phyloP scores from a whole-genome alignment of 2,888 invertebrate genomes.

The Campoplex nolae region DNA sequence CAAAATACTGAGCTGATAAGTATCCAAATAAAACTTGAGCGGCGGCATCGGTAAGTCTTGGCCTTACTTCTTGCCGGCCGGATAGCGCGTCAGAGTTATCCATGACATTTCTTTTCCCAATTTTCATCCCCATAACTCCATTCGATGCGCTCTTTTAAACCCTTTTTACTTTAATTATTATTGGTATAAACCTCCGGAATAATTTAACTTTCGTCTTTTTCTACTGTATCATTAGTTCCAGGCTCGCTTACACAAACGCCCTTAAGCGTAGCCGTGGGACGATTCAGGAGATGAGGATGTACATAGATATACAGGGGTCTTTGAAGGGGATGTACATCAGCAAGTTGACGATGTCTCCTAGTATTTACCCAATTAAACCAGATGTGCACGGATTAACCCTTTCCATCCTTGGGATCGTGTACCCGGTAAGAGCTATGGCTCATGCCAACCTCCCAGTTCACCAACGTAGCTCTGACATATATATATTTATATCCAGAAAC shows the following conservation, averaged over 20 bases:
- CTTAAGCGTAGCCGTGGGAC: slow-evolving; percentile 44
- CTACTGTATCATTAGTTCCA: slow-evolving; percentile 3
- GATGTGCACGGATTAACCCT: slow-evolving; percentile 50
- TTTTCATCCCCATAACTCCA: background rate
- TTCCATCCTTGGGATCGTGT: slow-evolving; percentile 31
- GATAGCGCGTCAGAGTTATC: background rate
- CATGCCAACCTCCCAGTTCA: slow-evolving; percentile 22
- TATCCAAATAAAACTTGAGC: too few relatives aligned
- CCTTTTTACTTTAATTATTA: background rate
- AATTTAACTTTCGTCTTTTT: slow-evolving; percentile 20
- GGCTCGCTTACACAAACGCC: slow-evolving; percentile 44
- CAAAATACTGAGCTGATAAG: background rate
- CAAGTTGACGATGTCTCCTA: slow-evolving; percentile 59
- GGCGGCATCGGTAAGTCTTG: too few relatives aligned
- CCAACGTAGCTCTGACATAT: background rate
- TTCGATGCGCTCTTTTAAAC: background rate
- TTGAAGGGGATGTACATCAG: slow-evolving; percentile 26
- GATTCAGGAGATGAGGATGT: slow-evolving; percentile 16
- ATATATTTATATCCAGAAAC: background rate
- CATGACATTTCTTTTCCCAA: background rate
- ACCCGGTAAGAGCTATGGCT: slow-evolving; percentile 43
- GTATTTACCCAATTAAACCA: slow-evolving; percentile 67
- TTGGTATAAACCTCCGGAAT: background rate
- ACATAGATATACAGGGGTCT: slow-evolving; percentile 5
- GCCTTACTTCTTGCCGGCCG: too few relatives aligned